A percentile compares a stretch with the other conserved stretches of the same genome.
Conservation (phyloP, 2,888 invertebrate genomes). For the Plusia festucae region DNA sequence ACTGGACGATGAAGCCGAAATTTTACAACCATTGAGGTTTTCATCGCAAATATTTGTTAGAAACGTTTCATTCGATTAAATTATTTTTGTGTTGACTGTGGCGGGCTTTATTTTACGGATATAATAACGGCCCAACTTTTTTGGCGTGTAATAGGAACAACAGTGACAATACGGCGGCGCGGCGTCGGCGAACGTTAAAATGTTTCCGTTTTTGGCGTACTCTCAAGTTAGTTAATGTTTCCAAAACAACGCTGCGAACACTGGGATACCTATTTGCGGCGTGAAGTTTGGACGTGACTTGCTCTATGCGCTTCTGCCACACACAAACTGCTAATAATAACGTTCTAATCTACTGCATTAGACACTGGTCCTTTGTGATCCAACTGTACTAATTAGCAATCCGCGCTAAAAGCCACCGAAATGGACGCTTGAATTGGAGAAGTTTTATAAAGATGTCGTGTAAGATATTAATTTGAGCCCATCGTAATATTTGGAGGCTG, state of each 20-base stretch:
- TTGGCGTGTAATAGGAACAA: constrained; percentile 76
- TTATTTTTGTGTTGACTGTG: constrained; percentile 66
- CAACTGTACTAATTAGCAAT: constrained; percentile 37
- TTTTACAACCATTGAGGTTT: constrained; percentile 72
- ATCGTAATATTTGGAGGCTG: constrained; percentile 27
- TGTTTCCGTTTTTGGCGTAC: constrained; percentile 86
- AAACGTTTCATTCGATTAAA: constrained; percentile 64
- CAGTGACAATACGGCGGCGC: constrained; percentile 76
- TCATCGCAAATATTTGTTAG: constrained; percentile 72
- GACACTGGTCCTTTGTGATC: constrained; percentile 30
- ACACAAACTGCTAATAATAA: constrained; percentile 65
- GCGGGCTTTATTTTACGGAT: constrained; percentile 55
- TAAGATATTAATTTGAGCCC: constrained; percentile 24
- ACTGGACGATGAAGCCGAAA: constrained; percentile 69
- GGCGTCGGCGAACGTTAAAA: constrained; percentile 77
- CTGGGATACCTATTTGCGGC: constrained; percentile 72
- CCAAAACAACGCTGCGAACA: constrained; percentile 83
- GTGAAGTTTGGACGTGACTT: constrained; percentile 70
- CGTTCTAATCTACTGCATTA: constrained; percentile 53
- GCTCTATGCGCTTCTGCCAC: constrained; percentile 60
- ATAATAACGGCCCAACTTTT: constrained; percentile 71
- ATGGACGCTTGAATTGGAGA: constrained; percentile 18
- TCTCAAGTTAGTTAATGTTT: constrained; percentile 87
- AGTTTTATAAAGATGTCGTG: constrained; percentile 37
- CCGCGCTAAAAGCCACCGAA: constrained; percentile 29